Base-by-base conservation (phyloP, 2,888 invertebrate species). In the Hololepta plana region DNA sequence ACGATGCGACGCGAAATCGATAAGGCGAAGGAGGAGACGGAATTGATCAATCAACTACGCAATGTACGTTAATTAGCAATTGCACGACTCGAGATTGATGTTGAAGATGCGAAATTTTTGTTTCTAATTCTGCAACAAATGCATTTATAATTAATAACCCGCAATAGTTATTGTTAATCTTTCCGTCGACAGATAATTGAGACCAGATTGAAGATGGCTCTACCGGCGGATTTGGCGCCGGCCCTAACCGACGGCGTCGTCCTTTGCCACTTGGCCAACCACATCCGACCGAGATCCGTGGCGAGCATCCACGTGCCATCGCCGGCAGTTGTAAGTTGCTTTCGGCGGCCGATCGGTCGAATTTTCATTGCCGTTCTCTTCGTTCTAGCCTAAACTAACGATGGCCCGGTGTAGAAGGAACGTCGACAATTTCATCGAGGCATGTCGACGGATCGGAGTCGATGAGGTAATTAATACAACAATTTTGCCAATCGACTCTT, bases 401-500 rank as follows among this genome's bases (percentile, higher is more conserved):
- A 80, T 87, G 74, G 87, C 91, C 20, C 72, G 91, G 43, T 90
- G 90, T 61, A 67, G 90, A 43, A 67, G 85, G 46, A 93, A 93
- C 53, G 90, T 93, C 14, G 91, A 93, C 51, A 91, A 91, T 58
- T 93, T 93, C 49, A 59, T 93, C 40, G 88, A 90, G 47, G 91
- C 91, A 12, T 93, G 91, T 56, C 67, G 87, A 33, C 81, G 73
- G 56, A 84, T 91, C 44, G 93, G 93, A 37, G 85, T 93, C 8
- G 80, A 87, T 57, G 87, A 90, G 77, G 91, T 91, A 57, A 68
- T n/a, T n/a, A n/a, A n/a, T n/a, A n/a, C n/a, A n/a, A n/a, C n/a
- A n/a, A n/a, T n/a, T n/a, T n/a, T n/a, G n/a, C n/a, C n/a, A n/a
- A n/a, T n/a, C n/a, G n/a, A n/a, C n/a, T n/a, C n/a, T n/a, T n/a